Base-by-base conservation (phyloP, 2,888 invertebrate species). In the Habrosyne pyritoides region DNA sequence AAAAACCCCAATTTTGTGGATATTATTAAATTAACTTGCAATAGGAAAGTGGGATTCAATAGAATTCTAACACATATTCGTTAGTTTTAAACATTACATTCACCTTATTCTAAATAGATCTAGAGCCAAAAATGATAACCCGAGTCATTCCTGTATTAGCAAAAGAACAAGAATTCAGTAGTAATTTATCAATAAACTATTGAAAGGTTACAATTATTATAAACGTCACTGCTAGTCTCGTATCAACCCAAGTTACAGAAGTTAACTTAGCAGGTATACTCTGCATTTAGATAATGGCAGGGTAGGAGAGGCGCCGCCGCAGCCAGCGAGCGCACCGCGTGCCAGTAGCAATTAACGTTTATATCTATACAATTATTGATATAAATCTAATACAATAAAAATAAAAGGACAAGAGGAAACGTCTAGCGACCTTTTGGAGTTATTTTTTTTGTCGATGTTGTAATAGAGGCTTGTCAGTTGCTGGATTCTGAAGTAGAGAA, bases 281-380 rank as follows among this genome's bases (percentile, higher is more conserved):
- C 60, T 71, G 71, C 72, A 73, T 77, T 79, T 77, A 79, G 76
- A 78, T 83, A 84, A 85, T 84, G 73, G 81, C 68, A 79, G 79
- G 83, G 76, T 73, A 64, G 70, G 61, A 53, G 61, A 64, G 71
- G 72, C 77, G 72, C 73, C 69, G 64, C 68, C 68, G 69, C 71
- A 69, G 69, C 63, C 62, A 54, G 60, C 63, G 63, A 70, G 73
- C 71, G 62, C 14, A 28, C 71, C 70, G 73, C 77, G 73, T 72
- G 75, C 82, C 85, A 76, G 85, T 85, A 86, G 86, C 85, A 72
- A 83, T 83, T 83, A 84, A 73, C 80, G 81, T 84, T 85, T 84
- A 85, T 69, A 72, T 67, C 76, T 64, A 76, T 77, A 82, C 77
- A 75, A 83, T 82, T 76, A 78, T 74, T 75, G 70, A 58, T 72